Conservation (phyloP, 2,888 invertebrate genomes). For the Orthonychiurus folsomi region DNA sequence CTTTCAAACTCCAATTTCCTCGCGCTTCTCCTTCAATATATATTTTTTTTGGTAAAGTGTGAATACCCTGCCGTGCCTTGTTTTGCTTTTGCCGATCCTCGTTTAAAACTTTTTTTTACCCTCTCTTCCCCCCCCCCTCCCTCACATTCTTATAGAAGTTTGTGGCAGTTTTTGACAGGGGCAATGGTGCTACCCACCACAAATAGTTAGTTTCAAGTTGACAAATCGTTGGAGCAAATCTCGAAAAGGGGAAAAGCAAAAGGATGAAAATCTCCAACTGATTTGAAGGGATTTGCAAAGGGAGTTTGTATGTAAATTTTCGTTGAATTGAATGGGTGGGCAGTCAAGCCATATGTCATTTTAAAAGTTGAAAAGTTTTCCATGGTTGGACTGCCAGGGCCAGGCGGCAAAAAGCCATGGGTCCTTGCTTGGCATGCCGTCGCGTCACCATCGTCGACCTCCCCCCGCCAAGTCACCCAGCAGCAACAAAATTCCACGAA, state of each 20-base stretch:
- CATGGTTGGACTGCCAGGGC: neutral
- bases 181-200: no score
- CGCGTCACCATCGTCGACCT: no score
- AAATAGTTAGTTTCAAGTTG: no score
- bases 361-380: conserved; percentile 1
- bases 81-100: no score
- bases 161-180: no score
- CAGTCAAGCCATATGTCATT: conserved; percentile 15
- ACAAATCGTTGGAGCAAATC: neutral
- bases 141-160: no score
- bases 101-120: neutral
- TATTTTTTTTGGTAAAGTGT: neutral
- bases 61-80: no score
- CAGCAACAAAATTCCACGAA: conserved; percentile 15
- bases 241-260: no score
- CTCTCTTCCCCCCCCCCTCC: neutral
- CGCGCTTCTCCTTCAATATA: neutral
- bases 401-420: neutral
- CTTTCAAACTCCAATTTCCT: conserved; percentile 7
- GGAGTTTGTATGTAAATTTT: conserved; percentile 12
- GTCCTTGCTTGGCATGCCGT: neutral
- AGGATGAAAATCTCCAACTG: conserved; percentile 1
- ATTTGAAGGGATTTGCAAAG: neutral
- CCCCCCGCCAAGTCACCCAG: neutral
- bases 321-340: conserved; percentile 21